Evolutionary conservation across 2,888 invertebrate species (phyloP).

Genomic region (Mylabris sibirica): DNA sequence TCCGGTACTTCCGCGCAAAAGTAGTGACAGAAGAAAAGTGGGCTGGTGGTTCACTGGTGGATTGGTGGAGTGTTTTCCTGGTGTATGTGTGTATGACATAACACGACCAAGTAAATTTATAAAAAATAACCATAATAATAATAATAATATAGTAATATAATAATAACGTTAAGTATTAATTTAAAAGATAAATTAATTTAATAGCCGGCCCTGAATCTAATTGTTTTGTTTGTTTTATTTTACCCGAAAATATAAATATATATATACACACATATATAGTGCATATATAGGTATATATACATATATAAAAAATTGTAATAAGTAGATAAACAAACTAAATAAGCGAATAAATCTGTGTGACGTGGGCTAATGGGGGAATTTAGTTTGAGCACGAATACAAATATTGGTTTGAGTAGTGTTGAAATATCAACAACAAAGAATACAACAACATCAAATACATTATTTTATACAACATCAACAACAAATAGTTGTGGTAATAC

Average conservation of each 20-base stretch:
- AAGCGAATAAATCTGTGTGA: slow-evolving; percentile 53
- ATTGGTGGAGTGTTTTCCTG: slow-evolving; percentile 56
- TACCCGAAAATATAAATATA: background rate
- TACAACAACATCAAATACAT: slow-evolving; percentile 52
- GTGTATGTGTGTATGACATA: slow-evolving; percentile 56
- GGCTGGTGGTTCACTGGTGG: slow-evolving; percentile 57
- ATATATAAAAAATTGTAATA: background rate
- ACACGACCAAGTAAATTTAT: slow-evolving; percentile 31
- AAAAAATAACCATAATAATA: too few species aligned
- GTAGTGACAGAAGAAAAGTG: slow-evolving; percentile 56
- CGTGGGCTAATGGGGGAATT: slow-evolving; percentile 62
- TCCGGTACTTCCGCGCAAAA: slow-evolving; percentile 45
- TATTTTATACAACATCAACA: slow-evolving; percentile 55
- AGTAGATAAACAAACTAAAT: slow-evolving; percentile 40
- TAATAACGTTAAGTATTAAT: background rate
- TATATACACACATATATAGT: background rate
- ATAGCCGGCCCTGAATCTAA: background rate
- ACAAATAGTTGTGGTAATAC: slow-evolving; percentile 31
- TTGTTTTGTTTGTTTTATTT: background rate
- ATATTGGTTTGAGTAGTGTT: slow-evolving; percentile 60
- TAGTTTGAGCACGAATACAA: slow-evolving; percentile 61
- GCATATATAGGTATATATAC: too few species aligned
- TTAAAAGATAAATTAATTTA: background rate
- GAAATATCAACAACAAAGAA: slow-evolving; percentile 56
- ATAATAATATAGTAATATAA: background rate